Conservation (phyloP, 2,888 invertebrate genomes). For the Candidula unifasciata region DNA sequence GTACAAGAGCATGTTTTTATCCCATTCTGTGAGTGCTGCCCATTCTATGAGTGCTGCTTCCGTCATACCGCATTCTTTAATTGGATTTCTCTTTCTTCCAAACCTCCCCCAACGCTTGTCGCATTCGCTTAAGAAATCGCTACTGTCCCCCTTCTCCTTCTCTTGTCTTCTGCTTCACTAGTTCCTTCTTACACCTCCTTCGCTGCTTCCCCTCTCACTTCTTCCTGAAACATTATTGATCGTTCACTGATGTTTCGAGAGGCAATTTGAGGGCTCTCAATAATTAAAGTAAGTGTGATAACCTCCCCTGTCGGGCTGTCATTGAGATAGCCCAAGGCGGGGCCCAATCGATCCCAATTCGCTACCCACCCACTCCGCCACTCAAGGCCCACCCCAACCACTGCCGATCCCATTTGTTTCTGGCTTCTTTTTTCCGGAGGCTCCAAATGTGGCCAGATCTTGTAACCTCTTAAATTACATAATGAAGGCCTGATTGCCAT, state of each 20-base stretch:
- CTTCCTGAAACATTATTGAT: constrained; percentile 10
- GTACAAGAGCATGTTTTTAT: constrained; percentile 1
- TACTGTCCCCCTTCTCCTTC: not conserved
- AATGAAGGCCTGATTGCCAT: constrained; percentile 25
- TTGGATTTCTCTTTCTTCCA: not conserved
- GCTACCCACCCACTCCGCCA: not conserved
- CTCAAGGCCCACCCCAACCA: not conserved
- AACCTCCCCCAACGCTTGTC: not conserved
- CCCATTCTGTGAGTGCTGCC: not conserved
- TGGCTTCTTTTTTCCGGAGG: not conserved
- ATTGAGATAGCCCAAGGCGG: constrained; percentile 26
- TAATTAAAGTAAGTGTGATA: constrained; percentile 45
- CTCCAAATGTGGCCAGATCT: not conserved
- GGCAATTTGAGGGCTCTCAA: constrained; percentile 30
- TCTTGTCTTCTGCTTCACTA: not conserved
- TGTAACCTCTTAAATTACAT: constrained; percentile 23
- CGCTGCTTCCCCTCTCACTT: not conserved
- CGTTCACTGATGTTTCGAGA: constrained; percentile 5
- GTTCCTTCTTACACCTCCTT: constrained; percentile 15
- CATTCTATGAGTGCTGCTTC: not conserved
- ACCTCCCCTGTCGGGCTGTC: constrained; percentile 33
- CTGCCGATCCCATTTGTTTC: not conserved
- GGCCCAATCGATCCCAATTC: constrained; percentile 13
- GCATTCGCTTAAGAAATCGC: not conserved
- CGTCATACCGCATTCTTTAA: not conserved